Evolutionary conservation across 2,797 vertebrate species (phyloP), one percentile per base, ranked within the genome.

Genomic region (Philypnodon macrostomus): DNA sequence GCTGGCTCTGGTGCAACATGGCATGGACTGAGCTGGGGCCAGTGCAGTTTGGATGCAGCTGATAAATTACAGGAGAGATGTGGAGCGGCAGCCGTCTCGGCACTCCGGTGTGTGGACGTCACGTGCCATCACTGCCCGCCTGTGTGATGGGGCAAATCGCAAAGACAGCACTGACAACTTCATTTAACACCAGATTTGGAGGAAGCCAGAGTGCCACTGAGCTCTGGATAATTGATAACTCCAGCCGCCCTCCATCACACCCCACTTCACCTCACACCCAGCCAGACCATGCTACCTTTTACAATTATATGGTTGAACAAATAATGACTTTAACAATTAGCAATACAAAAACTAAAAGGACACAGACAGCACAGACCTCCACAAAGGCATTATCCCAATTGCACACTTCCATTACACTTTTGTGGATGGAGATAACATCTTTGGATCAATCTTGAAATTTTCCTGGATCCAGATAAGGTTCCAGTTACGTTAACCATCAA

Each of bases 121-220:
- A 88, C 58, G 75, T 66, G 53, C 83, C 70, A 92, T 93, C 85
- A 91, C 85, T 10, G 47, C 85, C 88, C 84, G 84, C 82, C 83
- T 67, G 75, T 67, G 73, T 88, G 90, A 89, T 79, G 87, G 71
- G 74, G 82, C 85, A 84, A 84, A 77, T 91, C 73, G 70, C 41
- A 81, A 76, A 90, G 86, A 91, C 89, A 88, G 87, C 73, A 59
- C 91, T 91, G 92, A 92, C 90, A 90, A 87, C 89, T 91, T 87
- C 86, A 90, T 90, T 91, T 91, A 90, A 90, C 75, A 85, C 87
- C 75, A 81, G 80, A 85, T 82, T 86, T 79, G 76, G 81, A 84
- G 83, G 83, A 81, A 85, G 89, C 87, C 79, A 74, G 88, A 85
- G 85, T 77, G 85, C 87, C 84, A 86, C 87, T 77, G 85, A 27